These are phyloP conservation scores for Herpailurus yagouaroundi DNA, from an alignment of 2,113 vertebrate genomes.

Conservation along the genomic window DNA sequence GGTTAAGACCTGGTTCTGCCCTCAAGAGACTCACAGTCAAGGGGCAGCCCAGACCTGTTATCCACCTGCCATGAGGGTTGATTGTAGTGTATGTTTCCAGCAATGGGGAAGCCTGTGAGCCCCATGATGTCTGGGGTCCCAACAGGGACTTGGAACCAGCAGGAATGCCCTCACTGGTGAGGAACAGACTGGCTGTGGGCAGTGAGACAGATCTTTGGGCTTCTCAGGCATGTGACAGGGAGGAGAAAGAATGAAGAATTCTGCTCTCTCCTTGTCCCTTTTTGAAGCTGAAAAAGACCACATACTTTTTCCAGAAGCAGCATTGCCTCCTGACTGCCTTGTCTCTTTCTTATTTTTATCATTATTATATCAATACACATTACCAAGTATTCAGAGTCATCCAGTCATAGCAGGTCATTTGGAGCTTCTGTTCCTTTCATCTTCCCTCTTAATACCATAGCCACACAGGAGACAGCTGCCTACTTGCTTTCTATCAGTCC, in stretches of 20 bases:
- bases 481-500: too few relatives aligned
- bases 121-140: background rate
- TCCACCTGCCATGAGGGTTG: background rate
- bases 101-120: background rate
- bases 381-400: constrained; percentile 58
- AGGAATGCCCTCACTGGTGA: background rate
- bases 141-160: background rate
- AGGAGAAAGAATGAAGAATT: background rate
- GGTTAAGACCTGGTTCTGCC: background rate
- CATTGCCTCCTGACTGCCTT: constrained; percentile 58
- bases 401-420: constrained; percentile 64
- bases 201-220: background rate
- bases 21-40: background rate
- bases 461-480: background rate
- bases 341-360: constrained; percentile 62
- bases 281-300: constrained; percentile 44
- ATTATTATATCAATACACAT: background rate
- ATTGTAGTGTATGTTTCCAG: background rate
- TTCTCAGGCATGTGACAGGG: background rate
- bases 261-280: background rate
- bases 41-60: background rate
- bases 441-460: constrained; percentile 69
- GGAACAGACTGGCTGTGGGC: background rate
- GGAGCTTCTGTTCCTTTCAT: constrained; percentile 67
- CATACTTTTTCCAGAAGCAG: constrained; percentile 52